A percentile compares a stretch with the other conserved stretches of the same genome.
phyloP scores from a whole-genome alignment of 2,888 invertebrate species.

The Dryococelus australis region DNA sequence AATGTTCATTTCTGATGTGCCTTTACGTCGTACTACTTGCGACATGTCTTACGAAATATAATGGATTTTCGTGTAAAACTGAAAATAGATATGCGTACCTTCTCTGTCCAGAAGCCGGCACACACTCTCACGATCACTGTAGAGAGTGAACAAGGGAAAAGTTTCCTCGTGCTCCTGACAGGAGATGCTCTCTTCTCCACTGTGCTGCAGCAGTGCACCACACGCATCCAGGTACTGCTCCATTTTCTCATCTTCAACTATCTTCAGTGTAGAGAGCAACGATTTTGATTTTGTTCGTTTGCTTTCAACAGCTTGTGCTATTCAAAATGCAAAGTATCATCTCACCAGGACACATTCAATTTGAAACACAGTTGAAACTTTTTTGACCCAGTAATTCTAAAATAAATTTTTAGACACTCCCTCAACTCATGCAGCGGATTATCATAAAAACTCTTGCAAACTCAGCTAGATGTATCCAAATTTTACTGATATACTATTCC shows the following conservation, averaged over 20 bases:
- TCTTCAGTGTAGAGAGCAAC: neutral
- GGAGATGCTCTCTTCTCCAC: neutral
- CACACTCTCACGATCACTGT: slow-evolving; percentile 36
- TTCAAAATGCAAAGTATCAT: neutral
- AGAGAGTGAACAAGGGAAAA: slow-evolving; percentile 40
- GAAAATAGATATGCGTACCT: neutral
- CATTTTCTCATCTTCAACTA: neutral
- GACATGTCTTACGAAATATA: too few relatives aligned
- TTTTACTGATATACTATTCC: too few relatives aligned
- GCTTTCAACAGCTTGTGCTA: neutral
- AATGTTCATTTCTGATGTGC: too few relatives aligned
- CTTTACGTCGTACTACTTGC: too few relatives aligned
- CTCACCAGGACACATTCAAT: too few relatives aligned
- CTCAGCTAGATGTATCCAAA: too few relatives aligned
- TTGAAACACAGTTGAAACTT: too few relatives aligned
- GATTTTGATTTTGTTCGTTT: neutral
- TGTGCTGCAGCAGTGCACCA: neutral
- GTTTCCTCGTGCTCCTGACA: neutral
- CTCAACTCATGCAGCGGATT: too few relatives aligned
- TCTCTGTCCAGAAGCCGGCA: slow-evolving; percentile 26
- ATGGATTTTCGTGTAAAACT: too few relatives aligned
- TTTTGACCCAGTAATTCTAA: too few relatives aligned
- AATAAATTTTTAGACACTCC: too few relatives aligned
- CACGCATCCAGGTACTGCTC: neutral
- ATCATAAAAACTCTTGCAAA: too few relatives aligned